phyloP scores from a whole-genome alignment of 2,113 vertebrate genomes.

The Carassius carassius region DNA sequence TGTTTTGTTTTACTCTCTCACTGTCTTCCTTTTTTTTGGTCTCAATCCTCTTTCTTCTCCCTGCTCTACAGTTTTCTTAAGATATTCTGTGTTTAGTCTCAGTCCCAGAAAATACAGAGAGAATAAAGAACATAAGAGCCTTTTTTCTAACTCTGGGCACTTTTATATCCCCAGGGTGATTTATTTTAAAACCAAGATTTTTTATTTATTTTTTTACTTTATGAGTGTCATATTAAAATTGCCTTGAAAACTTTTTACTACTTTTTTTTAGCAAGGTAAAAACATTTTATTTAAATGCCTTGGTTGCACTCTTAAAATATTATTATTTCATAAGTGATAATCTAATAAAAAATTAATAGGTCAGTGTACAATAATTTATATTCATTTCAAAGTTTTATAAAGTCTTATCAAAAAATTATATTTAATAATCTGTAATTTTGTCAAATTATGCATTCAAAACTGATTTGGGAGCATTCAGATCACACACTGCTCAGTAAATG shows the following conservation, averaged over 20 bases:
- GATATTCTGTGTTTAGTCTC: background rate
- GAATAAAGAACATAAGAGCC: background rate
- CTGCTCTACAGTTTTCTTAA: background rate
- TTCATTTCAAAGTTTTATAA: background rate
- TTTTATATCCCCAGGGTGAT: background rate
- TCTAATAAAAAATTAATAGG: background rate
- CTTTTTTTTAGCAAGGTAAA: background rate
- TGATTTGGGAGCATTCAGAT: background rate
- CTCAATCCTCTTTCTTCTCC: background rate
- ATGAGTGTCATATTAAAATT: background rate
- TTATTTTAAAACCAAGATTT: background rate
- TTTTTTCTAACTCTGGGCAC: background rate
- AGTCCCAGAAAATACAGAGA: constrained; percentile 19
- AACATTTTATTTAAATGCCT: background rate
- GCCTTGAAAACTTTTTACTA: too few species aligned
- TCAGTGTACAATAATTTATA: background rate
- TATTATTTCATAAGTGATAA: background rate
- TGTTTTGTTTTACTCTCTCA: constrained; percentile 3
- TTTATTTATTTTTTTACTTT: background rate
- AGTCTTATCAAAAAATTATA: background rate
- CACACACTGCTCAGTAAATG: background rate
- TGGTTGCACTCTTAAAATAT: background rate
- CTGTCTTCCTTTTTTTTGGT: background rate
- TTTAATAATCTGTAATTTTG: background rate
- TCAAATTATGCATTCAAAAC: background rate